Evolutionary conservation across 2,797 vertebrate species (phyloP), one percentile per base, ranked within the genome.

Genomic region (Coreius guichenoti): DNA sequence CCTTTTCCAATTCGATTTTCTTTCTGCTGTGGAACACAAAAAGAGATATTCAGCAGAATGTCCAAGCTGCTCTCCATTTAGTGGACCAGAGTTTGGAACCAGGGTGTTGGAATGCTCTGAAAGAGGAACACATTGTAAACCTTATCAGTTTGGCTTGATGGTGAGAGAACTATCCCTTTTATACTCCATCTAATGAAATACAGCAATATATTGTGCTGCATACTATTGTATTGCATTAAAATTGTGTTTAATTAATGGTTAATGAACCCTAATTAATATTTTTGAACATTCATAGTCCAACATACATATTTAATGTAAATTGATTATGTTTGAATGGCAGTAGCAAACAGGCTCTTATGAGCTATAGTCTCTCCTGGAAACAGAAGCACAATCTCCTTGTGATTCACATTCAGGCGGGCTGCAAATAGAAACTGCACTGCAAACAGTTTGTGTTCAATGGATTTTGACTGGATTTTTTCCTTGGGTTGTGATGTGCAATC

Each of bases 391-490:
- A 75, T 69, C 58, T 69, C 58, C 73, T 39, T 84, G 75, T 78
- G 74, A 84, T 78, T 84, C 82, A 84, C 63, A 77, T 77, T 68
- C 74, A 85, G 83, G 39, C 51, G 4, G 67, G 75, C 83, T 79
- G 51, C 49, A 85, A 79, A 85, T 85, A 85, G 75, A 85, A 85
- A 85, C 65, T 79, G 83, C 75, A 79, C 65, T 69, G 75, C 83
- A 77, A 85, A 85, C 83, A 79, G 67, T 78, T 79, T 85, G 75
- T 79, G 75, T 85, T 85, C 76, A 79, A 36, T 85, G 76, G 75
- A 68, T 79, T 84, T 79, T 78, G 75, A 72, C 75, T 69, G 65
- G 83, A 79, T 84, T 61, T 79, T 68, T 67, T 67, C 43, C 65
- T 79, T 61, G 47, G 75, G 23, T 85, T 85, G 83, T 79, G 83